Percentiles rank a stretch among this genome's conserved stretches.
These are phyloP conservation scores for Morpho helenor DNA, from an alignment of 2,888 invertebrate genomes.

Conservation along the genomic window DNA sequence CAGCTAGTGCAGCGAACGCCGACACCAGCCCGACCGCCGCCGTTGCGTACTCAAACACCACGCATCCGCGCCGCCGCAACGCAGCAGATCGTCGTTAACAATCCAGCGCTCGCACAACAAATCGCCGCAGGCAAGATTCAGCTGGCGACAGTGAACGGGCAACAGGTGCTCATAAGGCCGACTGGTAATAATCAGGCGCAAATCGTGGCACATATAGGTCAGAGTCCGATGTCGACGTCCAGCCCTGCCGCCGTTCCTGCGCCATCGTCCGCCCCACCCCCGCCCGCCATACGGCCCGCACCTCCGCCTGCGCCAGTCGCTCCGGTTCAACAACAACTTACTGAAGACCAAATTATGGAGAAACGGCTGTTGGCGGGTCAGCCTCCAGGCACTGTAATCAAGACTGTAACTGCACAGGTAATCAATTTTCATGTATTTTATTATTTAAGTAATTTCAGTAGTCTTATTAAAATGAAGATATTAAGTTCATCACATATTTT, in stretches of 20 bases:
- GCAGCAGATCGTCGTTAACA: slow-evolving; percentile 88
- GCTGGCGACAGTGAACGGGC: slow-evolving; percentile 90
- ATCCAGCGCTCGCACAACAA: slow-evolving; percentile 88
- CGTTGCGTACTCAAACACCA: slow-evolving; percentile 37
- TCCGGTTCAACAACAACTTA: slow-evolving; percentile 45
- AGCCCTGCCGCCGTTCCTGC: slow-evolving; percentile 32
- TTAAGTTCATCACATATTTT: too few species aligned
- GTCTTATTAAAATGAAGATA: too few species aligned
- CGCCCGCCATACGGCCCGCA: slow-evolving; percentile 33
- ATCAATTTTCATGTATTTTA: slow-evolving; percentile 20
- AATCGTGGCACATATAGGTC: slow-evolving; percentile 86
- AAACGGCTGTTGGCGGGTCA: slow-evolving; percentile 87
- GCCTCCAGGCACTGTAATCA: slow-evolving; percentile 91
- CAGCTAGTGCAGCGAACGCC: slow-evolving; percentile 42
- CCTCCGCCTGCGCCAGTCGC: slow-evolving; percentile 32
- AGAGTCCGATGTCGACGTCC: slow-evolving; percentile 58
- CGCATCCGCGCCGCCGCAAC: slow-evolving; percentile 55
- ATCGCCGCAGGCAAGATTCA: slow-evolving; percentile 90
- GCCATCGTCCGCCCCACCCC: slow-evolving; percentile 31
- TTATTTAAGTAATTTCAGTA: background rate
- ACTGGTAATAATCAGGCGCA: slow-evolving; percentile 89
- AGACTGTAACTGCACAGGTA: slow-evolving; percentile 90
- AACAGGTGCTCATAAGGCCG: slow-evolving; percentile 89
- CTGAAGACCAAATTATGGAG: slow-evolving; percentile 80
- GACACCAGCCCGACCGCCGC: slow-evolving; percentile 35